Conservation (phyloP, 2,113 vertebrate species). For the Megaceryle torquata region DNA sequence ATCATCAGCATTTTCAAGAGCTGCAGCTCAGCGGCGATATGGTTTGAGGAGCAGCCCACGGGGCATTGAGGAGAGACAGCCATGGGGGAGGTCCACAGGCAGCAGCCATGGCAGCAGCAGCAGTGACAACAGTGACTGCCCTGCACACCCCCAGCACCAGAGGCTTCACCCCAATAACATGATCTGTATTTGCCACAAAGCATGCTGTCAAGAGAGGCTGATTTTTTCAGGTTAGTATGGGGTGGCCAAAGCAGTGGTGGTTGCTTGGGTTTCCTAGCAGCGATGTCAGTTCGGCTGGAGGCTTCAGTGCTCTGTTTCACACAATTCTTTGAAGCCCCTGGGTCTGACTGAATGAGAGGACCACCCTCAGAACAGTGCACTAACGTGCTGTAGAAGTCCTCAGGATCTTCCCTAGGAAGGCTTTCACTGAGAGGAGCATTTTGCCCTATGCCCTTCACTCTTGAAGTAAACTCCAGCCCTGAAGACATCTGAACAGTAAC, state of each 20-base stretch:
- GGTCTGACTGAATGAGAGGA: not conserved
- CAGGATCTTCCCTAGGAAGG: not conserved
- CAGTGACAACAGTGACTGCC: not conserved
- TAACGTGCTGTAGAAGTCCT: not conserved
- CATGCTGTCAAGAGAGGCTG: conserved; percentile 61
- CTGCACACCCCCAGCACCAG: not conserved
- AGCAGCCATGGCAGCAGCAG: conserved; percentile 1
- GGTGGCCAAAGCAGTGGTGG: not conserved
- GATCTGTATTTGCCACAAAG: not conserved
- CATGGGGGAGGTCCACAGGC: not conserved
- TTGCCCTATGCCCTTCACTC: not conserved
- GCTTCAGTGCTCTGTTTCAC: conserved; percentile 1
- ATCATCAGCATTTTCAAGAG: not conserved
- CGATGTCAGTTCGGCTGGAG: conserved; percentile 42
- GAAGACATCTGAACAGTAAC: conserved; percentile 65
- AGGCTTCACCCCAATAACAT: not conserved
- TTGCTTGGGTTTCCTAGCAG: not conserved
- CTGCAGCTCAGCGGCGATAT: not conserved
- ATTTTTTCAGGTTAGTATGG: not conserved
- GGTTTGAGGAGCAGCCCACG: not conserved
- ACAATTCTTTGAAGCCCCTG: not conserved
- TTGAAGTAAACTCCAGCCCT: conserved; percentile 28
- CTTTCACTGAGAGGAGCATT: not conserved
- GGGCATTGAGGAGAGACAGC: not conserved
- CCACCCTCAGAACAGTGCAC: not conserved